phyloP scores from a whole-genome alignment of 2,888 invertebrate species.

The Digitonthophagus gazella region DNA sequence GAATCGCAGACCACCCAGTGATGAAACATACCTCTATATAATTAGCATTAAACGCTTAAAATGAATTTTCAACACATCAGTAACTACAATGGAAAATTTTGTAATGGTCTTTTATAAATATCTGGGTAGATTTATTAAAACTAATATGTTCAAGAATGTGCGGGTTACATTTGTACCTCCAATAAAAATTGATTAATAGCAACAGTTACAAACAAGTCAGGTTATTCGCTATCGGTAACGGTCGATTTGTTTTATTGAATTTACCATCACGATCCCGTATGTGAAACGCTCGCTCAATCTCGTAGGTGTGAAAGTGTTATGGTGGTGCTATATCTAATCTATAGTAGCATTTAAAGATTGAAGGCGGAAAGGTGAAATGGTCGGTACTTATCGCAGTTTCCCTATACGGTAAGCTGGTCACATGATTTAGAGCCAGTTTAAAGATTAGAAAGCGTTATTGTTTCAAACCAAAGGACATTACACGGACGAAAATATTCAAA shows the following conservation, averaged over 20 bases:
- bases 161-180: neutral
- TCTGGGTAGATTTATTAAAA: too few relatives aligned
- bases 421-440: neutral
- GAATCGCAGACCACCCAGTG: neutral
- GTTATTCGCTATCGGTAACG: neutral
- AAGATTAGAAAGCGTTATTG: neutral
- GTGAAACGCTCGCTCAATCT: neutral
- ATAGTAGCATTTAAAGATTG: neutral
- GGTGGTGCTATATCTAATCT: neutral
- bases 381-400: neutral
- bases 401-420: neutral
- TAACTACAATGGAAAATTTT: neutral
- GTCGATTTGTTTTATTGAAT: neutral
- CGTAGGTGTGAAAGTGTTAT: neutral
- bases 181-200: too few relatives aligned
- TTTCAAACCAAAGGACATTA: neutral
- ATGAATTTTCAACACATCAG: neutral
- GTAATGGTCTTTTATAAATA: neutral
- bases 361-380: neutral
- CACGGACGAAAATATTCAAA: neutral
- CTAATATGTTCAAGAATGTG: too few relatives aligned
- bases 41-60: neutral
- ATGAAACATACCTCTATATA: neutral
- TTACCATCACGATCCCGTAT: neutral
- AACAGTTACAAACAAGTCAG: too few relatives aligned